Base-by-base conservation (phyloP, 2,113 vertebrate species). In the Eurystomus gularis region DNA sequence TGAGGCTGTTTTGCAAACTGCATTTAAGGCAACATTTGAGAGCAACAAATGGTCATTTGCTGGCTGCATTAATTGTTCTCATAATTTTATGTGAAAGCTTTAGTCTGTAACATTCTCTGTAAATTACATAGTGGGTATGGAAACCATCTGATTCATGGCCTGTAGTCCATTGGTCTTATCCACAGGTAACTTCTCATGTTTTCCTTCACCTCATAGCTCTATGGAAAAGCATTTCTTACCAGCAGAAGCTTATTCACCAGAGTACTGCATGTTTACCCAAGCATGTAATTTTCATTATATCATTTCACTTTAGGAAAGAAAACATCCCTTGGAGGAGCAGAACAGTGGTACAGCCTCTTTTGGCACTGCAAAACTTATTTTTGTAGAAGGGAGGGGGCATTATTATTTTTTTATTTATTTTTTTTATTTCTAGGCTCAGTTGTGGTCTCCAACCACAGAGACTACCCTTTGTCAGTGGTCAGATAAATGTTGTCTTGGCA, bases 371-470 rank as follows among this genome's bases (percentile, higher is more conserved):
- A 69, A 44, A 33, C 24, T 48, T 33, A 1, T 6, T 55, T 14
- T 25, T 52, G 10, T 46, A 68, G 18, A 11, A 70, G 17, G n/a
- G n/a, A 11, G 64, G 39, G 12, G 13, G 4, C 4, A 1, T 70
- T n/a, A n/a, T n/a, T n/a, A n/a, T n/a, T 44, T 44, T 13, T 44
- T 44, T 44, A 44, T 13, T 44, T 44, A 44, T 44, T 44, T 18
- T 48, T 48, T 60, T 80, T 52, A 11, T 92, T 73, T 44, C 19
- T 66, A 4, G 33, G 8, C 9, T 70, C 23, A 28, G 31, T 3
- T 0, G 0, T 11, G 31, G 7, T 71, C 23, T 87, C 44, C 52
- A 44, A 1, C 31, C 4, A 2, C 57, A 46, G 42, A 35, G 33
- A 25, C 11, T 14, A 23, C 7, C 29, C 10, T 73, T 42, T 77